Evolutionary conservation across 2,113 vertebrate species (phyloP).

Genomic region (Stegostoma tigrinum): DNA sequence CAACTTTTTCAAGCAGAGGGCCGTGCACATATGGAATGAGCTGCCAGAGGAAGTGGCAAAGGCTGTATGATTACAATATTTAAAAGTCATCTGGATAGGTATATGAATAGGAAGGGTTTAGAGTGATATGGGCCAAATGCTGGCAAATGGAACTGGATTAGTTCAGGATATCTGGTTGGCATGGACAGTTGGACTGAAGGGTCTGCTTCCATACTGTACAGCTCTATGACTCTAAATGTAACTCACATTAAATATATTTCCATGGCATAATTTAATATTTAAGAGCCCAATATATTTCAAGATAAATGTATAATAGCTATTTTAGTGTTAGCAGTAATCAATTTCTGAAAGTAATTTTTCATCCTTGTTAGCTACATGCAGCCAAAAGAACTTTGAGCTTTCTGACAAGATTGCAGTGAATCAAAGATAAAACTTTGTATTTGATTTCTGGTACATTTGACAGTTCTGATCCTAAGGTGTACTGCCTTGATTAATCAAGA

Average conservation of each 20-base stretch:
- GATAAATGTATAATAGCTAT: background rate
- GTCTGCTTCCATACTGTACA: too few relatives aligned
- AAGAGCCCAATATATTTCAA: background rate
- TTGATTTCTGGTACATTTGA: constrained; percentile 20
- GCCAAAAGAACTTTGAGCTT: background rate
- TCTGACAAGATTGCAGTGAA: background rate
- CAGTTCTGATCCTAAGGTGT: background rate
- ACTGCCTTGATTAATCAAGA: background rate
- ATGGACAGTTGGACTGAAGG: too few relatives aligned
- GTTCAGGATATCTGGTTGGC: too few relatives aligned
- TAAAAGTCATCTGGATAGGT: too few relatives aligned
- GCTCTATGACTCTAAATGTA: too few relatives aligned
- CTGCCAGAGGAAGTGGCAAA: too few relatives aligned
- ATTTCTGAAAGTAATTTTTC: background rate
- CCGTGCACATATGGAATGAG: too few relatives aligned
- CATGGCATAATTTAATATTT: background rate
- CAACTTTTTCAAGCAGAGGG: too few relatives aligned
- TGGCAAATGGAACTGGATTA: too few relatives aligned
- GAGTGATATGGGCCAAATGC: too few relatives aligned
- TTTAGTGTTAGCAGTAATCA: background rate
- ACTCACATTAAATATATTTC: background rate
- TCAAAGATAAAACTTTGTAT: background rate
- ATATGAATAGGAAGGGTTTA: too few relatives aligned
- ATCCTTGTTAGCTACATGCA: background rate
- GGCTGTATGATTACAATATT: too few relatives aligned